Conservation (phyloP, 2,113 vertebrate genomes). For the Cryptotis parvus region DNA sequence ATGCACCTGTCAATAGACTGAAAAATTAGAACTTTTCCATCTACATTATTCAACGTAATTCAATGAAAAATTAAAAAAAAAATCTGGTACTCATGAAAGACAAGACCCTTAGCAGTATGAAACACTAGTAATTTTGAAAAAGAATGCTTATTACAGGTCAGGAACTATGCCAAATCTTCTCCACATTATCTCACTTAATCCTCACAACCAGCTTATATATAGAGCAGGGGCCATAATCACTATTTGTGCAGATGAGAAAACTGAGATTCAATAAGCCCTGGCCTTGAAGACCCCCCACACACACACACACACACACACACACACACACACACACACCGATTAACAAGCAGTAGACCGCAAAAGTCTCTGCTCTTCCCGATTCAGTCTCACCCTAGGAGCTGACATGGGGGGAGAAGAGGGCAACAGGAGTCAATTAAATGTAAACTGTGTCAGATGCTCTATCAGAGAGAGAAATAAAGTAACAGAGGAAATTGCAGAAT, state of each 20-base stretch:
- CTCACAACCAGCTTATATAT: background rate
- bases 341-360: background rate
- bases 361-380: background rate
- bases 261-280: background rate
- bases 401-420: too few relatives aligned
- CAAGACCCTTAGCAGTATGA: background rate
- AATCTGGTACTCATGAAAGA: background rate
- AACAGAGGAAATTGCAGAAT: background rate
- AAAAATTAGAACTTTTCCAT: constrained; percentile 12
- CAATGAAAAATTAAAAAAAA: background rate
- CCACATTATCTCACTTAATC: background rate
- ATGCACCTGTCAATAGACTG: background rate
- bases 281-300: too few relatives aligned
- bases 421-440: background rate
- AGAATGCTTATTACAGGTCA: background rate
- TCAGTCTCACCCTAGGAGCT: background rate
- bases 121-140: background rate
- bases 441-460: background rate
- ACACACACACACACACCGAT: too few relatives aligned
- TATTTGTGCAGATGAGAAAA: constrained; percentile 4
- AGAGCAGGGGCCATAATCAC: background rate
- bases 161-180: background rate
- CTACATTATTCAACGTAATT: constrained; percentile 25
- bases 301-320: too few relatives aligned
- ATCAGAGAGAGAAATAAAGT: background rate